A percentile compares a stretch with the other conserved stretches of the same genome.
Evolutionary conservation across 2,113 vertebrate species (phyloP).

Genomic region (Engraulis encrasicolus): DNA sequence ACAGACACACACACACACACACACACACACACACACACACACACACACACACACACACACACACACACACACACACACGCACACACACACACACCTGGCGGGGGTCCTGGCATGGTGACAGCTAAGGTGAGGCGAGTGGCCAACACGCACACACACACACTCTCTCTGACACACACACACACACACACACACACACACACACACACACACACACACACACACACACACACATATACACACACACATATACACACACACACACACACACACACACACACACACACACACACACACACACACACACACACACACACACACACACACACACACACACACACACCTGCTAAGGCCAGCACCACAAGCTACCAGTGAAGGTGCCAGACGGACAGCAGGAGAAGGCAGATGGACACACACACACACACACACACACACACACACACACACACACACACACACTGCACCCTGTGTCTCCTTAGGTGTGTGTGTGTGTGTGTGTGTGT

Average conservation of each 20-base stretch:
- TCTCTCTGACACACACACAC: not conserved
- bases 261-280: not conserved
- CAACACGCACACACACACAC: not conserved
- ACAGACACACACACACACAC: too few relatives aligned
- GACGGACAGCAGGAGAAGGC: not conserved
- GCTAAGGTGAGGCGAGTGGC: too few relatives aligned
- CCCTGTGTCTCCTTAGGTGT: not conserved
- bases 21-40: too few relatives aligned
- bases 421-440: not conserved
- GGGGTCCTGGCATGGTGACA: too few relatives aligned
- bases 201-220: not conserved
- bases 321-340: not conserved
- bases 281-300: not conserved
- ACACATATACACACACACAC: not conserved
- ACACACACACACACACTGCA: not conserved
- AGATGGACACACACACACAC: not conserved
- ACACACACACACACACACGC: constrained; percentile 8
- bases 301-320: not conserved
- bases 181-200: not conserved
- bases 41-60: constrained; percentile 13
- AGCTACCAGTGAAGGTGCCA: not conserved
- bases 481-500: not conserved
- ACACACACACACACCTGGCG: constrained; percentile 24
- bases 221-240: not conserved
- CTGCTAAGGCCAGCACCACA: not conserved